Base-by-base conservation (phyloP, 2,888 invertebrate species). In the Lasioglossum marginatum region DNA sequence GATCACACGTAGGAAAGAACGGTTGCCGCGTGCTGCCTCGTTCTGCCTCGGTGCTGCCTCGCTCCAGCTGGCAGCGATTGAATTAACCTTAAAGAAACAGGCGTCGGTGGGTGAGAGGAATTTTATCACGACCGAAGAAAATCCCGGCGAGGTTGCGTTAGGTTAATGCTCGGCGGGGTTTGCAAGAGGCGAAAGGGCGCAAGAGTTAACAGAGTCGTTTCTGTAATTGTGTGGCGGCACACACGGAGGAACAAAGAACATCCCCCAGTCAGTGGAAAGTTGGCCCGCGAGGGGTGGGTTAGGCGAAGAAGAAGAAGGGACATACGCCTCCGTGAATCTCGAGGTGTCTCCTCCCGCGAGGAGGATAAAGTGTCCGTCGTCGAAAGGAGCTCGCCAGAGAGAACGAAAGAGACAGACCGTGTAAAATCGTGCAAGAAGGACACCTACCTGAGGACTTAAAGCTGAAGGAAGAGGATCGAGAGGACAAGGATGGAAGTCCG, bases 251-350 rank as follows among this genome's bases (percentile, higher is more conserved):
- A 85, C 83, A 87, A 81, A 85, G 85, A 85, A 79, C 83, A 83
- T 68, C 27, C 14, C 27, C 27, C 1, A 5, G 19, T 34, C 81
- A 79, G 76, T 83, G 83, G 82, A 86, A 88, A 86, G 63, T 77
- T 81, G 75, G 77, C 12, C 57, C 72, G 75, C 72, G 76, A 52
- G 78, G 82, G 83, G 81, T 78, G 88, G 85, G 86, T 60, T 60
- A n/a, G 27, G 5, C 27, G 63, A 81, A 81, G 52, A 52, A 52
- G 60, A 60, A 82, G 90, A 87, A 82, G 82, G 88, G 90, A 91
- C 37, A 89, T 86, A 86, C 88, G 88, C 87, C 90, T 88, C 83
- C 75, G 88, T 86, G 91, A 91, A 88, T 91, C 91, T 91, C 90
- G 73, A 86, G 85, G 78, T 83, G 88, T 88, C 79, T 83, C 83